Conservation (phyloP, 2,888 invertebrate genomes). For the Carterocephalus palaemon region DNA sequence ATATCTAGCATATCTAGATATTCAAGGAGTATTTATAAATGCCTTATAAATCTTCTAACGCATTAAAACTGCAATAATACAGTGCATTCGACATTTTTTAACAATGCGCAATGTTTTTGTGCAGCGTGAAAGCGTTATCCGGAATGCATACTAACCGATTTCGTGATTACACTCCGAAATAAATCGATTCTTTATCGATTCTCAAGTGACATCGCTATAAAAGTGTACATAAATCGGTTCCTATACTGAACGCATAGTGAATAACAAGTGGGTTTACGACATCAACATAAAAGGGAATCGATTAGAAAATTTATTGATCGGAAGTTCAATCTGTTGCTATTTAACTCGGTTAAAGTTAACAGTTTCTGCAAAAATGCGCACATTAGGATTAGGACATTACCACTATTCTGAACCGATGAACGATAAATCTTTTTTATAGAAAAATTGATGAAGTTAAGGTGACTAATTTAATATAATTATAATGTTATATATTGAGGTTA, state of each 20-base stretch:
- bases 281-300: constrained; percentile 38
- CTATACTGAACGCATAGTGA: constrained; percentile 17
- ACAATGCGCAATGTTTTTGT: constrained; percentile 23
- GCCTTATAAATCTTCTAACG: background rate
- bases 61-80: constrained; percentile 7
- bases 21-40: no score
- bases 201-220: constrained; percentile 34
- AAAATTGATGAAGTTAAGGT: no score
- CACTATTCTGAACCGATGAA: no score
- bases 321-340: background rate
- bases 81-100: constrained; percentile 14
- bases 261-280: constrained; percentile 23
- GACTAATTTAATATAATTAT: no score
- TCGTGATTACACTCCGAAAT: constrained; percentile 41
- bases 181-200: constrained; percentile 46
- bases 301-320: constrained; percentile 32
- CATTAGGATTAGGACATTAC: no score
- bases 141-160: constrained; percentile 36
- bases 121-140: constrained; percentile 36
- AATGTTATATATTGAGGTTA: no score
- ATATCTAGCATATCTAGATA: no score
- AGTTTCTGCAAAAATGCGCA: background rate
- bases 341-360: background rate
- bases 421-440: no score
- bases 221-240: constrained; percentile 30